These are phyloP conservation scores for Drosophila funebris DNA, from an alignment of 1,140 invertebrate genomes.

Conservation along the genomic window DNA sequence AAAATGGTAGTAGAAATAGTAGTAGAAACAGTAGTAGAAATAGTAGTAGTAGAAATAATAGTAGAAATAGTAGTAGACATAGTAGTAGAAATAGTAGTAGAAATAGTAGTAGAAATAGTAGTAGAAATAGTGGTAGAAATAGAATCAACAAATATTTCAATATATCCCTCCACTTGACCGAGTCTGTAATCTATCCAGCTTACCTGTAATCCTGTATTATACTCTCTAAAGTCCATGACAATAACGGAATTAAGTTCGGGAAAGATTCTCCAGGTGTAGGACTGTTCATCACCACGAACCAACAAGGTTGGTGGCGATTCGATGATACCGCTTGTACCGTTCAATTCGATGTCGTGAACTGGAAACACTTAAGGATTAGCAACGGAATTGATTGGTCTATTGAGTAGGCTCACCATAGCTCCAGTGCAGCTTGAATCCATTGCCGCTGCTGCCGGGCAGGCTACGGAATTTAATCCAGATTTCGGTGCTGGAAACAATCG, in stretches of 20 bases:
- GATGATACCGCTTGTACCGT: constrained; percentile 86
- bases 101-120: no score
- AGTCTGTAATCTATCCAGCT: no score
- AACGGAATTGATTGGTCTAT: not conserved
- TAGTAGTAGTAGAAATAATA: no score
- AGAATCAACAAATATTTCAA: no score
- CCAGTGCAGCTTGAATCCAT: constrained; percentile 92
- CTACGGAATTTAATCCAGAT: constrained; percentile 94
- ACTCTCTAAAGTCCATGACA: constrained; percentile 54
- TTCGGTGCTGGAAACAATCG: constrained; percentile 85
- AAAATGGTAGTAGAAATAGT: no score
- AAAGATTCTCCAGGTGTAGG: constrained; percentile 71
- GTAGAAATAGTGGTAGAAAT: no score
- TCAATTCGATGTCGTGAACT: constrained; percentile 65
- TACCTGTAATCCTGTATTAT: constrained; percentile 61
- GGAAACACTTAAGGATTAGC: not conserved
- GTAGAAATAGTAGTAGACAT: no score
- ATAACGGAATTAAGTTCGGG: constrained; percentile 30
- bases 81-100: no score
- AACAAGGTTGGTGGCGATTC: constrained; percentile 87
- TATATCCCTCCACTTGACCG: no score
- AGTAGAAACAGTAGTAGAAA: no score
- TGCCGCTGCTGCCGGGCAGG: constrained; percentile 85
- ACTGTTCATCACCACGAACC: constrained; percentile 37
- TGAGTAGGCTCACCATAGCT: constrained; percentile 85